A percentile compares a stretch with the other conserved stretches of the same genome.
Conservation (phyloP, 2,888 invertebrate genomes). For the Volucella inanis region DNA sequence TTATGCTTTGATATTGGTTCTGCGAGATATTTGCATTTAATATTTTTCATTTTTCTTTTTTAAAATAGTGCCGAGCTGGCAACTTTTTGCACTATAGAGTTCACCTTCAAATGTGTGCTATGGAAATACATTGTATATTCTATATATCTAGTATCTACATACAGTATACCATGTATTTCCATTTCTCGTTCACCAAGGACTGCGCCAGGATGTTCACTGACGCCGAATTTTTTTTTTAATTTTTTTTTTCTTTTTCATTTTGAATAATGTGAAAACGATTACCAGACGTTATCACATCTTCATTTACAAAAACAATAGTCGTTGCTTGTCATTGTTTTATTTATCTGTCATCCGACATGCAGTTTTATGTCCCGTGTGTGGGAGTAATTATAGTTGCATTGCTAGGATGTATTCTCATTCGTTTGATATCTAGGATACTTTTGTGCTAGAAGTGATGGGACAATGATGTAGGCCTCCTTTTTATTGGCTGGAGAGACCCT, state of each 20-base stretch:
- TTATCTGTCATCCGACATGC: background rate
- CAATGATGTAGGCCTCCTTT: constrained; percentile 30
- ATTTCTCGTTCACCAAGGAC: constrained; percentile 36
- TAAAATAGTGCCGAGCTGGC: too few relatives aligned
- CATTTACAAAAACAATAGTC: background rate
- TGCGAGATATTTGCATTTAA: constrained; percentile 4
- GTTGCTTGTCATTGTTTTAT: background rate
- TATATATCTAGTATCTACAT: constrained; percentile 7
- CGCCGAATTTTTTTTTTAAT: background rate
- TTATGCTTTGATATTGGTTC: constrained; percentile 59
- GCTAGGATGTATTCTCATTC: constrained; percentile 44
- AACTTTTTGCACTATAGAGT: constrained; percentile 3
- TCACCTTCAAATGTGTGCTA: constrained; percentile 35
- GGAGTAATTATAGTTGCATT: constrained; percentile 38
- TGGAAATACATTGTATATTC: too few relatives aligned
- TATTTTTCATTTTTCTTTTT: constrained; percentile 25
- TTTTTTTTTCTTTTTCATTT: background rate
- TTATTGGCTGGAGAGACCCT: constrained; percentile 51
- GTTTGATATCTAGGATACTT: constrained; percentile 19
- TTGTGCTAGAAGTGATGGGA: constrained; percentile 12
- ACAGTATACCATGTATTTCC: constrained; percentile 5
- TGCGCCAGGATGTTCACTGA: constrained; percentile 35
- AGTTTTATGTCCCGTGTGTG: background rate
- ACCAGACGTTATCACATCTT: background rate
- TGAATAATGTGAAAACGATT: background rate